Conservation (phyloP, 2,113 vertebrate species). For the Cyanoramphus novaezelandiae region DNA sequence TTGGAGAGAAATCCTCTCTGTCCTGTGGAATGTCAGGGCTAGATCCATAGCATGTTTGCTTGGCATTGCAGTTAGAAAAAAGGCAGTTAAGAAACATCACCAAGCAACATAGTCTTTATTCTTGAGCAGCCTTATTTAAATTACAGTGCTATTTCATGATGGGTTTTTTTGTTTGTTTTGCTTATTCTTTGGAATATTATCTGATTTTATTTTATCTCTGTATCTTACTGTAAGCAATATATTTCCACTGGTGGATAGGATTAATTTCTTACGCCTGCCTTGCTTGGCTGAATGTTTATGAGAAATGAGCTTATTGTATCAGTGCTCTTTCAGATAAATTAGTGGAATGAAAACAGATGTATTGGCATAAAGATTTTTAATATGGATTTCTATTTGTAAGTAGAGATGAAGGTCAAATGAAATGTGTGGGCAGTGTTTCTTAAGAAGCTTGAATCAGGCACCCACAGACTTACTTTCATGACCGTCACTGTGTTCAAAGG, state of each 20-base stretch:
- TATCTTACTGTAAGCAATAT: constrained; percentile 32
- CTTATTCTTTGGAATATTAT: not conserved
- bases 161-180: not conserved
- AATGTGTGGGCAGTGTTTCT: not conserved
- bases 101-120: not conserved
- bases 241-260: constrained; percentile 8
- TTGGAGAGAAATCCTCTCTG: not conserved
- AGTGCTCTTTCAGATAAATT: not conserved
- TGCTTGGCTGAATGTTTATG: not conserved
- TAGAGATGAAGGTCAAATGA: not conserved
- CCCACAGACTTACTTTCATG: not conserved
- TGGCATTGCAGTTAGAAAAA: not conserved
- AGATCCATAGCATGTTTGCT: not conserved
- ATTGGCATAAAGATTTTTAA: not conserved
- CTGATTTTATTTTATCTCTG: constrained; percentile 7
- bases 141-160: not conserved
- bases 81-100: not conserved
- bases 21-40: not conserved
- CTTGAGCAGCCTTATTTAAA: not conserved
- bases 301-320: constrained; percentile 10
- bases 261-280: constrained; percentile 17
- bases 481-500: not conserved
- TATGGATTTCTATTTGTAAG: not conserved
- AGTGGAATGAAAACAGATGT: constrained; percentile 1
- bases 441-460: not conserved